Evolutionary conservation across 2,113 vertebrate species (phyloP), one percentile per base, ranked within the genome.

Genomic region (Agelaius phoeniceus): DNA sequence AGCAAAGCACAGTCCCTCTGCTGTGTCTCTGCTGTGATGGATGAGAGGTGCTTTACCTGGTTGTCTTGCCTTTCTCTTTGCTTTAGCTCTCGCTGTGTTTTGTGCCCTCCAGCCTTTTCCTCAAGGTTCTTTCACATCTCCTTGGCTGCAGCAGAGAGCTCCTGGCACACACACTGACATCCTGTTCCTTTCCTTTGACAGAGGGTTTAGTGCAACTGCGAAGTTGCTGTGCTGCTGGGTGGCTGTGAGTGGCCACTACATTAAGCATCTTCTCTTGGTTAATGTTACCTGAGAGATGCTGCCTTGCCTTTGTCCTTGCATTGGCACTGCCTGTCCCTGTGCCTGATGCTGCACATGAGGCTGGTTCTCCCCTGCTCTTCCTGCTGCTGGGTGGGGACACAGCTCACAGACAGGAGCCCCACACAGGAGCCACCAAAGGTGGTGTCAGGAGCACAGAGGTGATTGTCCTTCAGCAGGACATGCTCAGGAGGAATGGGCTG

Each of bases 311-410:
- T 65, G 44, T 49, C 39, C 66, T 37, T 57, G 37, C 24, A n/a
- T 11, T 46, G 87, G 9, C 37, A 3, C n/a, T 2, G 1, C 19
- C 73, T 41, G 19, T 49, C 46, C 69, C 71, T 46, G 8, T 62
- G 77, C 24, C 44, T 52, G n/a, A 3, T 1, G 3, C 76, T 54
- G 65, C 28, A 12, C 2, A 0, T n/a, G 5, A 2, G 55, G 59
- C 72, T 49, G 20, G 18, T 46, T 57, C 67, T 73, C 57, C 67
- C 41, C 66, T 69, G 62, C n/a, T 73, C 3, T 46, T 68, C 46
- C 66, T 46, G 12, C n/a, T 89, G 65, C 73, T 69, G 62, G n/a
- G 10, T 54, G 49, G 58, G 54, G 41, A 41, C 4, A 5, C 11
- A 2, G 4, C 3, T 44, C 61, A 21, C 59, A 31, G 65, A 4